Evolutionary conservation across 2,113 vertebrate species (phyloP).

Genomic region (Hystrix cristata): DNA sequence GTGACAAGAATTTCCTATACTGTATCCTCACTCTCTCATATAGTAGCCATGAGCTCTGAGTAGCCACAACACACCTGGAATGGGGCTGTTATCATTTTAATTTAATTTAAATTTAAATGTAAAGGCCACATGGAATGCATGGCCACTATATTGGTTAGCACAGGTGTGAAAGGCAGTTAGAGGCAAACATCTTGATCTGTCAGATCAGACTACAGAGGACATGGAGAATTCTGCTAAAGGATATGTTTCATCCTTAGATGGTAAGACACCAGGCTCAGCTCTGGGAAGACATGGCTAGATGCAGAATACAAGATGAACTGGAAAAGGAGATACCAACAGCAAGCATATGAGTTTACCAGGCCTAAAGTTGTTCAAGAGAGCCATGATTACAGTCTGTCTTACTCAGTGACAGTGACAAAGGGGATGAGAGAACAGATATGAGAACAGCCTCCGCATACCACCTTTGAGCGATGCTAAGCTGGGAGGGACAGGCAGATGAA

Average conservation of each 20-base stretch:
- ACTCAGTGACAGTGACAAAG: background rate
- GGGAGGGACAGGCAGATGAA: background rate
- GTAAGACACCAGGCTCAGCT: background rate
- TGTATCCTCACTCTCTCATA: background rate
- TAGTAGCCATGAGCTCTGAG: background rate
- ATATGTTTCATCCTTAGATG: background rate
- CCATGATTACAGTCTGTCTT: background rate
- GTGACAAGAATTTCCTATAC: background rate
- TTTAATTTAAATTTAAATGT: background rate
- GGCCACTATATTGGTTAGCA: background rate
- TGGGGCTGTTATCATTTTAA: background rate
- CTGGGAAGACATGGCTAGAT: background rate
- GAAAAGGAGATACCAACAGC: background rate
- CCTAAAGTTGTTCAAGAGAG: background rate
- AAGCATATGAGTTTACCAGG: background rate
- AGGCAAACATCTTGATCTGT: background rate
- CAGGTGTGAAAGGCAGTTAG: background rate
- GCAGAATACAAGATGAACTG: too few species aligned
- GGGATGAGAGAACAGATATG: background rate
- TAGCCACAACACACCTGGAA: background rate
- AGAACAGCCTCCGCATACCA: accelerated
- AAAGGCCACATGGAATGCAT: background rate
- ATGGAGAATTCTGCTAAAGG: accelerated
- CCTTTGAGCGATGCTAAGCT: background rate
- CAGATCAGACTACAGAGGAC: background rate